Evolutionary conservation across 2,888 invertebrate species (phyloP).

Genomic region (Acholoe squamosa): DNA sequence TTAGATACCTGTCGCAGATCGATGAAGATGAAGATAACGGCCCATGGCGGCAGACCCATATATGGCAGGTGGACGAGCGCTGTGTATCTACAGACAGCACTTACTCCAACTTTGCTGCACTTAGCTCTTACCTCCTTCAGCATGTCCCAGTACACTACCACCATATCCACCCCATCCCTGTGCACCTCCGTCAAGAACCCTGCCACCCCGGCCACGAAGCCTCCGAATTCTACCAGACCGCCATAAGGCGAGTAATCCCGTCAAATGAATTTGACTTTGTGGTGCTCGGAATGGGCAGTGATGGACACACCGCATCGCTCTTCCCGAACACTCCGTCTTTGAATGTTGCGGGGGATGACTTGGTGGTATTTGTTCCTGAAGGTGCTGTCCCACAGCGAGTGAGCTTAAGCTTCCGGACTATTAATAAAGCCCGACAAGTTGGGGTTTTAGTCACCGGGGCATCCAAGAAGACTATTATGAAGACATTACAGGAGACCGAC

Average conservation of each 20-base stretch:
- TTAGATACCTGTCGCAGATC: slow-evolving; percentile 74
- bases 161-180: slow-evolving; percentile 81
- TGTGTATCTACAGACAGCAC: slow-evolving; percentile 76
- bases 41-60: slow-evolving; percentile 79
- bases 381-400: slow-evolving; percentile 72
- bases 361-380: slow-evolving; percentile 73
- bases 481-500: slow-evolving; percentile 70
- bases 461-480: slow-evolving; percentile 76
- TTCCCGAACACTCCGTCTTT: slow-evolving; percentile 75
- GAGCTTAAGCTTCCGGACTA: slow-evolving; percentile 76
- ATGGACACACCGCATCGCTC: slow-evolving; percentile 81
- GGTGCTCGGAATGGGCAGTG: slow-evolving; percentile 79
- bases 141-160: slow-evolving; percentile 76
- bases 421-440: slow-evolving; percentile 76
- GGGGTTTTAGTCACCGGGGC: slow-evolving; percentile 77
- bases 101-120: slow-evolving; percentile 77
- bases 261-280: slow-evolving; percentile 76
- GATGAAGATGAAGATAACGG: slow-evolving; percentile 71
- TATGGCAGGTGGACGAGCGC: slow-evolving; percentile 82
- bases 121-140: slow-evolving; percentile 75
- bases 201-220: slow-evolving; percentile 73
- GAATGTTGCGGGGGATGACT: slow-evolving; percentile 67
- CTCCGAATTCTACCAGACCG: slow-evolving; percentile 73
- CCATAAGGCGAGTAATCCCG: slow-evolving; percentile 71
- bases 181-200: slow-evolving; percentile 73